Conservation (phyloP, 2,888 invertebrate species). For the Hanleya hanleyi region DNA sequence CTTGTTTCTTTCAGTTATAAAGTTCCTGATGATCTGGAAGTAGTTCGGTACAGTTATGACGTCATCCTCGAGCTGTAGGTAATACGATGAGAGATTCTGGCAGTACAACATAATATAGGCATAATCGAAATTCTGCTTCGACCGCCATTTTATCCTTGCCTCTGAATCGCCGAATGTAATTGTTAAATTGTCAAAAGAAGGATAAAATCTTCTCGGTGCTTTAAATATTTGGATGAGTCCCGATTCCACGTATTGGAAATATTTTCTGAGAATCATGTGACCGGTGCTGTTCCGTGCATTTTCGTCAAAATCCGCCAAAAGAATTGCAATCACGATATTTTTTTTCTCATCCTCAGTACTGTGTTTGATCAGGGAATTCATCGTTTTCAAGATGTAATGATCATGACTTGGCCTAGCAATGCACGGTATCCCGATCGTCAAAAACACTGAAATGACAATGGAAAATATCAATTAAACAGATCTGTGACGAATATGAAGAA, state of each 20-base stretch:
- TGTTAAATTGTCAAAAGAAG: constrained; percentile 47
- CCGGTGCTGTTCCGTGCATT: constrained; percentile 47
- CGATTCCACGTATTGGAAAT: constrained; percentile 51
- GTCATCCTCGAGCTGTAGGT: constrained; percentile 73
- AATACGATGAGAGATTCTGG: constrained; percentile 62
- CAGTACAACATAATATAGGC: constrained; percentile 69
- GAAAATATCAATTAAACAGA: no score
- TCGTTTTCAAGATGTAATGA: constrained; percentile 69
- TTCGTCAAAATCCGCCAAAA: constrained; percentile 69
- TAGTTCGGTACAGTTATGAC: constrained; percentile 67
- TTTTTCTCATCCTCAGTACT: constrained; percentile 58
- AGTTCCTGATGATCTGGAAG: constrained; percentile 62
- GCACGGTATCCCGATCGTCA: constrained; percentile 73
- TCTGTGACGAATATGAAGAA: no score
- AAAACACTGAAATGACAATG: constrained; percentile 64
- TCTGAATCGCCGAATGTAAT: constrained; percentile 66
- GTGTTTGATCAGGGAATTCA: constrained; percentile 68
- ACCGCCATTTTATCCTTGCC: constrained; percentile 69
- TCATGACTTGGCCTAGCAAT: constrained; percentile 64
- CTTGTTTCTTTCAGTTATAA: no score
- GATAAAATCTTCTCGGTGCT: constrained; percentile 53
- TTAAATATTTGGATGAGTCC: constrained; percentile 72
- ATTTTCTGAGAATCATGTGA: constrained; percentile 34
- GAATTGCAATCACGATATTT: constrained; percentile 67
- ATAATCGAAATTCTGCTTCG: constrained; percentile 74